These are phyloP conservation scores for Cydia splendana DNA, from an alignment of 1,140 invertebrate genomes.

Conservation along the genomic window DNA sequence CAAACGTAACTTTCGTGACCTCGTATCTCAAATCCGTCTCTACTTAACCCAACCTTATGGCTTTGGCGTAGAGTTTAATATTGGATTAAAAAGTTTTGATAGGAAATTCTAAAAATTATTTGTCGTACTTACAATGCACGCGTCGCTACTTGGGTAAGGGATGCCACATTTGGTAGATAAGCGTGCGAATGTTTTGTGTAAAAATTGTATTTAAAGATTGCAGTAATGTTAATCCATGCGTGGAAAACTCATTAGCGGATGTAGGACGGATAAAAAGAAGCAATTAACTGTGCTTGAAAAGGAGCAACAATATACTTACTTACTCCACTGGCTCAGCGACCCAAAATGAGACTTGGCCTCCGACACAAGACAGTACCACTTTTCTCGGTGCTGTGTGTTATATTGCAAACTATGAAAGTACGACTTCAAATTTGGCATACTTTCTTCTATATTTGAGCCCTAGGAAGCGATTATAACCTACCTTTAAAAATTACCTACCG, in stretches of 20 bases:
- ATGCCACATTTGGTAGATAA: not conserved
- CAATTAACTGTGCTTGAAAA: not conserved
- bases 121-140: not conserved
- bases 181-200: conserved; percentile 12
- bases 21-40: not conserved
- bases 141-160: not conserved
- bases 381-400: too few relatives aligned
- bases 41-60: not conserved
- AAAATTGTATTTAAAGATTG: not conserved
- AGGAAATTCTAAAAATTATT: not conserved
- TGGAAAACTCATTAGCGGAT: not conserved
- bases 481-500: too few relatives aligned
- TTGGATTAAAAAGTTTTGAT: not conserved
- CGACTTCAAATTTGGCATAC: too few relatives aligned
- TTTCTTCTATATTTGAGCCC: too few relatives aligned
- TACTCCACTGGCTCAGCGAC: too few relatives aligned
- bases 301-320: not conserved
- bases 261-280: not conserved
- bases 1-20: not conserved
- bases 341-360: too few relatives aligned
- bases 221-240: not conserved
- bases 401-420: too few relatives aligned
- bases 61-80: not conserved
- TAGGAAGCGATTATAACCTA: too few relatives aligned
- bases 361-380: too few relatives aligned